Evolutionary conservation across 2,113 vertebrate species (phyloP).

Genomic region (Psephotus haematonotus): DNA sequence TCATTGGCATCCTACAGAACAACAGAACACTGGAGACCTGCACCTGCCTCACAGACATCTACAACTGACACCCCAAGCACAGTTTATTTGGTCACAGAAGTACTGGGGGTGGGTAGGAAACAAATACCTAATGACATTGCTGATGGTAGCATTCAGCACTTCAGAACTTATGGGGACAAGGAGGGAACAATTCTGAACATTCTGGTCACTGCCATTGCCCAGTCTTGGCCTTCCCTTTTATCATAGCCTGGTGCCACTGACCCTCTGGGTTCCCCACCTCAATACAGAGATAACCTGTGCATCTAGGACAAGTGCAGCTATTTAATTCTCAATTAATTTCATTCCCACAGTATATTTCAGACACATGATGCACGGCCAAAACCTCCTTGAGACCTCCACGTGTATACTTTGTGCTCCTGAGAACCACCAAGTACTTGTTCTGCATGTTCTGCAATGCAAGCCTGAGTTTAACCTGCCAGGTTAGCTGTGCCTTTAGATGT

Average conservation of each 20-base stretch:
- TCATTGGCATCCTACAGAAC: not conserved
- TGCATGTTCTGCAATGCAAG: not conserved
- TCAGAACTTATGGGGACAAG: not conserved
- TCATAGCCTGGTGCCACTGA: not conserved
- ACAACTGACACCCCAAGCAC: not conserved
- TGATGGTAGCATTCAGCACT: not conserved
- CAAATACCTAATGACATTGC: not conserved
- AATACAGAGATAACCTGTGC: not conserved
- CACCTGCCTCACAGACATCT: not conserved
- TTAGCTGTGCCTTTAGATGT: not conserved
- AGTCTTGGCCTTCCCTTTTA: not conserved
- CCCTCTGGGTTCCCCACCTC: not conserved
- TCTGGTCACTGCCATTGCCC: not conserved
- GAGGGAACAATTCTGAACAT: not conserved
- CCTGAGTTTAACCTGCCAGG: not conserved
- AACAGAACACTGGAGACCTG: not conserved
- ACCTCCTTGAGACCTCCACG: not conserved
- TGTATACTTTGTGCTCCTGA: not conserved
- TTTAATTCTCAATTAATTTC: not conserved
- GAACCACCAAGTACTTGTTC: not conserved
- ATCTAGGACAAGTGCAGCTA: not conserved
- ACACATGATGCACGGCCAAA: not conserved
- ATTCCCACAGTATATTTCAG: not conserved
- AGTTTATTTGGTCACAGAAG: not conserved
- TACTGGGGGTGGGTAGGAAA: not conserved